Conservation (phyloP, 2,888 invertebrate species). For the Cosmorhoe ocellata region DNA sequence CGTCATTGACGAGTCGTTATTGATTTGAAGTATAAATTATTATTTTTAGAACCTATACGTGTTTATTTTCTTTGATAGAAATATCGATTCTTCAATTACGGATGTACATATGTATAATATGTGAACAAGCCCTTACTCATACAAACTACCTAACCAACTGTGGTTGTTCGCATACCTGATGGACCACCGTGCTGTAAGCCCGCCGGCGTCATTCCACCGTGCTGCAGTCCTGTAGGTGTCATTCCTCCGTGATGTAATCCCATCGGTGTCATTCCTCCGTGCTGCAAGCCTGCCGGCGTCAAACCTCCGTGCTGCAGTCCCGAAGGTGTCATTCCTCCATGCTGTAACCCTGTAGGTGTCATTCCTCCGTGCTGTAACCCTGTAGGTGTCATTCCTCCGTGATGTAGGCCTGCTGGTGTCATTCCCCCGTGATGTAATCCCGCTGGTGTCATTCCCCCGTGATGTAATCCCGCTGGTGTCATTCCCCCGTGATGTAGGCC, state of each 20-base stretch:
- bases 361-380: slow-evolving; percentile 67
- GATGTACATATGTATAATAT: too few relatives aligned
- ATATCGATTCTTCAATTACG: too few relatives aligned
- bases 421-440: slow-evolving; percentile 74
- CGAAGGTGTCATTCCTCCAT: slow-evolving; percentile 66
- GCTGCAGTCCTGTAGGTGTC: slow-evolving; percentile 37
- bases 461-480: slow-evolving; percentile 53
- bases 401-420: slow-evolving; percentile 50
- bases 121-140: too few relatives aligned
- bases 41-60: too few relatives aligned
- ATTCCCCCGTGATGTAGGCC: slow-evolving; percentile 75
- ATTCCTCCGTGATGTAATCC: slow-evolving; percentile 59
- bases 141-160: not conserved
- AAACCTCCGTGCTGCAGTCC: slow-evolving; percentile 73
- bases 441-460: slow-evolving; percentile 71
- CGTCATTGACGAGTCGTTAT: too few relatives aligned
- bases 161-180: slow-evolving; percentile 9
- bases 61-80: too few relatives aligned
- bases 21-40: too few relatives aligned
- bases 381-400: slow-evolving; percentile 46
- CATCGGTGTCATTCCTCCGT: slow-evolving; percentile 65
- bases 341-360: slow-evolving; percentile 65
- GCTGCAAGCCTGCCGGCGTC: slow-evolving; percentile 55
- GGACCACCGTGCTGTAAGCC: slow-evolving; percentile 46
- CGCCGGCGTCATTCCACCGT: slow-evolving; percentile 61